Evolutionary conservation across 64 coral and sea anemone genomes (phyloP), one percentile per base, ranked within the genome.

Genomic region (Actinia tenebrosa): DNA sequence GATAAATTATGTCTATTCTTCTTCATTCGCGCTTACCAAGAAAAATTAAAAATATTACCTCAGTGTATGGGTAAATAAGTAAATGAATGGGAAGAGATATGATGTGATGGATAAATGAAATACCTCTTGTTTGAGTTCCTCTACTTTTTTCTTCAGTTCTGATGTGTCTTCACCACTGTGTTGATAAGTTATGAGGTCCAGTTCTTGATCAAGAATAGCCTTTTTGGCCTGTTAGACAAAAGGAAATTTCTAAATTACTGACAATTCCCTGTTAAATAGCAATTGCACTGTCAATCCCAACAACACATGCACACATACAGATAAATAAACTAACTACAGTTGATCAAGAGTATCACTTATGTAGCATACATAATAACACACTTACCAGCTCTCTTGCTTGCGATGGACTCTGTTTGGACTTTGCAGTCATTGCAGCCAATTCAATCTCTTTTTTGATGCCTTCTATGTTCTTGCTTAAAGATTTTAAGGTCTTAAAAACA

Each of bases 81-180:
- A 20, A 23, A 66, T 66, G 3, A 66, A 66, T 66, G 63, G 62
- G 63, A 66, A n/a, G 20, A 16, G 63, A 45, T 87, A 9, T 19
- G 14, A 27, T 37, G 60, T 25, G 45, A 59, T 9, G 54, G 20
- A 47, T 60, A 22, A 66, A 23, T 37, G 27, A 60, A 44, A 85
- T 62, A 99, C 97, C 93, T 99, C 97, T 88, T 99, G 93, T 84
- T 99, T 99, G 7, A 99, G 88, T 92, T 99, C 93, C 69, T 99
- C 97, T 20, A 99, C 90, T 83, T 89, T 99, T 71, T 95, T 89
- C 87, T 90, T 95, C 16, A 99, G 88, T 84, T 99, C 93, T 68
- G 97, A 95, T 9, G 97, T 99, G 85, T 99, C 97, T 85, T 99
- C 97, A 20, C 97, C 97, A 20, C 88, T 94, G 82, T 99, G 91